Percentiles rank a stretch among this genome's conserved stretches.
Conservation (phyloP, 2,113 vertebrate species). For the Morone chrysops region DNA sequence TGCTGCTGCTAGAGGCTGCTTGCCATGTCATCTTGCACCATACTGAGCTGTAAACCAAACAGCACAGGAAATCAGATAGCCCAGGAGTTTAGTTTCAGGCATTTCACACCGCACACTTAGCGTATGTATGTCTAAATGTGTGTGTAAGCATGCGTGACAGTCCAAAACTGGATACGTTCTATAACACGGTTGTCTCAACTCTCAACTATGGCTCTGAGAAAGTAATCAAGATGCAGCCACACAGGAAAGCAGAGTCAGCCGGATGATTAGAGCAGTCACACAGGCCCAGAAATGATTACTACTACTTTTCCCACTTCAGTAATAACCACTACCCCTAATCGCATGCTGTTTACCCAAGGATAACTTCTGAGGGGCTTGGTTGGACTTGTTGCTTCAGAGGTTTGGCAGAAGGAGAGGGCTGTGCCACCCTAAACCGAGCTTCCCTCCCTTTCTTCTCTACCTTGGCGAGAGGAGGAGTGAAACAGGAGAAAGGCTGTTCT, state of each 20-base stretch:
- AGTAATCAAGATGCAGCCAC: constrained; percentile 67
- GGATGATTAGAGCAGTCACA: constrained; percentile 62
- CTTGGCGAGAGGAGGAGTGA: constrained; percentile 66
- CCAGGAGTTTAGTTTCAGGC: constrained; percentile 55
- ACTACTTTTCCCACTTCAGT: constrained; percentile 58
- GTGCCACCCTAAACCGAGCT: constrained; percentile 56
- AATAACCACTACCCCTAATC: constrained; percentile 58
- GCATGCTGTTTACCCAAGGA: constrained; percentile 62
- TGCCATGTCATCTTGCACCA: constrained; percentile 59
- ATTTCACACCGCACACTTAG: constrained; percentile 15
- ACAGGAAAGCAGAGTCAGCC: constrained; percentile 53
- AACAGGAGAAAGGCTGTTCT: constrained; percentile 77
- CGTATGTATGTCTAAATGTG: neutral
- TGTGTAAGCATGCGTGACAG: neutral
- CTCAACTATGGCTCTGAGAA: constrained; percentile 33
- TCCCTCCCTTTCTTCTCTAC: constrained; percentile 61
- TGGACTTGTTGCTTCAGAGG: constrained; percentile 80
- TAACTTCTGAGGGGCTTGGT: constrained; percentile 63
- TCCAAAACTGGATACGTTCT: constrained; percentile 26
- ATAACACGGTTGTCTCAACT: constrained; percentile 26
- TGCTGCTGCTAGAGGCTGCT: constrained; percentile 60
- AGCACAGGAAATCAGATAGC: constrained; percentile 57
- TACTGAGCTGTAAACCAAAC: constrained; percentile 47
- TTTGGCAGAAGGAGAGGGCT: constrained; percentile 57
- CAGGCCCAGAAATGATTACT: constrained; percentile 69